Evolutionary conservation across 2,797 vertebrate genomes (phyloP).

Genomic region (Anomalospiza imberbis): DNA sequence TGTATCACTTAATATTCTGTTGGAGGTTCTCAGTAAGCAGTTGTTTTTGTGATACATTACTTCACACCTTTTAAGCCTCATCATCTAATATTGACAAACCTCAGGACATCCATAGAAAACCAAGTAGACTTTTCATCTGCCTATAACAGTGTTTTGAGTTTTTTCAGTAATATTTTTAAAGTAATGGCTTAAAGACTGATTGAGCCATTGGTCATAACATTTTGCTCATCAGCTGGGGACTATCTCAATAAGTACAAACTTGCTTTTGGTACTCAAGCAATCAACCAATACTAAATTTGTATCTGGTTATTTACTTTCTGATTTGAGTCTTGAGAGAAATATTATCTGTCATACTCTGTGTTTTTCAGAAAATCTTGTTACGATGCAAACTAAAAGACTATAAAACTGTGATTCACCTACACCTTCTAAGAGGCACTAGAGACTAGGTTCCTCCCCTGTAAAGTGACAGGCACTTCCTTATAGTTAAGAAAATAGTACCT

Average conservation of each 20-base stretch:
- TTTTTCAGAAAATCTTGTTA: constrained; percentile 45
- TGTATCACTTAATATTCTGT: not conserved
- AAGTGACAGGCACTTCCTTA: not conserved
- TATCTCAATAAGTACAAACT: not conserved
- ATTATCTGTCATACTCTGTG: constrained; percentile 28
- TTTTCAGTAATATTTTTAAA: not conserved
- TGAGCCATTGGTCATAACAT: not conserved
- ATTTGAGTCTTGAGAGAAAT: constrained; percentile 27
- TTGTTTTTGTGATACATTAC: not conserved
- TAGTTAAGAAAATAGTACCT: constrained; percentile 16
- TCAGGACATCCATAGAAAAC: not conserved
- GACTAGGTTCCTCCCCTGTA: not conserved
- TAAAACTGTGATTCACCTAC: constrained; percentile 25
- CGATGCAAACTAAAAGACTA: constrained; percentile 42
- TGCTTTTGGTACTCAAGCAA: not conserved
- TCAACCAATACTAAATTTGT: not conserved
- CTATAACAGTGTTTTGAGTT: not conserved
- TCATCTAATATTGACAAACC: not conserved
- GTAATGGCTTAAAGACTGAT: not conserved
- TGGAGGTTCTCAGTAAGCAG: not conserved
- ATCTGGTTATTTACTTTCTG: not conserved
- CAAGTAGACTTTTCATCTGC: not conserved
- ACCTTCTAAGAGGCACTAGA: not conserved
- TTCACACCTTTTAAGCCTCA: not conserved
- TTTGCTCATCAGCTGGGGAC: not conserved